A percentile compares a stretch with the other conserved stretches of the same genome.
Conservation (phyloP, 37 sponge, comb jelly and placozoan genomes). For the Axinella damicornis region DNA sequence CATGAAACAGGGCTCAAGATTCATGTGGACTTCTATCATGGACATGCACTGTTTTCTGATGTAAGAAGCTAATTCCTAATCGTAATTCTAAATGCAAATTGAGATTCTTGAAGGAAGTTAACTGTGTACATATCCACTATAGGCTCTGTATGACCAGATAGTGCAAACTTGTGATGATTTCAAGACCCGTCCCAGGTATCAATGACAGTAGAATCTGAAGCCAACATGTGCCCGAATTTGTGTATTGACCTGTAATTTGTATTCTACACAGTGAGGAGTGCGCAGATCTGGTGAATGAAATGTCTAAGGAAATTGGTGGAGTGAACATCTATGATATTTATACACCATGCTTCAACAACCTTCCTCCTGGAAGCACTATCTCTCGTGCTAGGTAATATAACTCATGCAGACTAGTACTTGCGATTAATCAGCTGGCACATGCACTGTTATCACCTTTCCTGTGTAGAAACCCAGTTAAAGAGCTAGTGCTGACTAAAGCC, state of each 20-base stretch:
- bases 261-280: conserved; percentile 22
- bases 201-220: too few relatives aligned
- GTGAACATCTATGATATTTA: conserved; percentile 81
- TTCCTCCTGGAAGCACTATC: background rate
- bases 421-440: background rate
- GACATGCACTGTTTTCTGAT: conserved; percentile 66
- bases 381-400: conserved; percentile 19
- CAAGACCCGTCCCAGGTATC: background rate
- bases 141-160: conserved; percentile 29
- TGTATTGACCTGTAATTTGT: too few relatives aligned
- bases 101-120: too few relatives aligned
- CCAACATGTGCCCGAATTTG: too few relatives aligned
- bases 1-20: conserved; percentile 41
- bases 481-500: background rate
- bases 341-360: conserved; percentile 41
- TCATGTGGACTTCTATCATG: conserved; percentile 67
- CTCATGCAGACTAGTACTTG: background rate
- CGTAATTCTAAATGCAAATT: too few relatives aligned
- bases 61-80: conserved; percentile 29
- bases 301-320: conserved; percentile 40
- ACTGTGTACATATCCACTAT: too few relatives aligned
- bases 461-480: conserved; percentile 54
- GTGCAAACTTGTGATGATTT: conserved; percentile 23
- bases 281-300: conserved; percentile 15
- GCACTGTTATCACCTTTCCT: background rate